phyloP scores from a whole-genome alignment of 2,113 vertebrate genomes.

The Turdus rufiventris region DNA sequence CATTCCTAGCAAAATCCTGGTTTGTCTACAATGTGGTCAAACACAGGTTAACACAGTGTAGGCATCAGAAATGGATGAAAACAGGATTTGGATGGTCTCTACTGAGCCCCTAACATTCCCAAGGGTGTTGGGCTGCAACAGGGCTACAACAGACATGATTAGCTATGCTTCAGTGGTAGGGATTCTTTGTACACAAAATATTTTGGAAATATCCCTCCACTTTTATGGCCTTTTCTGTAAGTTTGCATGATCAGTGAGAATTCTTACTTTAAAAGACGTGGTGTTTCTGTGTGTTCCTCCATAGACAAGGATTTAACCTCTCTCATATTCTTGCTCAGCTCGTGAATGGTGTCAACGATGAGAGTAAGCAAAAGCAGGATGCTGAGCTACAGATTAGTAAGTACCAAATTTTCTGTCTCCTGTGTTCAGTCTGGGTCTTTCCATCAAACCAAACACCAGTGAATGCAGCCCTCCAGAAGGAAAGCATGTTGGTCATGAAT shows the following conservation, averaged over 20 bases:
- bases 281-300: not conserved
- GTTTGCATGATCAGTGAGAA: not conserved
- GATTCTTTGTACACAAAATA: not conserved
- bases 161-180: not conserved
- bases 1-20: not conserved
- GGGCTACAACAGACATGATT: not conserved
- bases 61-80: not conserved
- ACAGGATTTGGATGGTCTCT: not conserved
- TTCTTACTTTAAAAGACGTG: not conserved
- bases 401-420: not conserved
- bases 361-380: not conserved
- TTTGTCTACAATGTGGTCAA: not conserved
- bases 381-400: not conserved
- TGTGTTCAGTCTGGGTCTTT: not conserved
- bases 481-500: not conserved
- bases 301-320: not conserved
- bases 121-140: not conserved
- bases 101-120: not conserved
- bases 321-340: not conserved
- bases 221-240: not conserved
- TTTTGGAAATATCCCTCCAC: not conserved
- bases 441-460: too few relatives aligned
- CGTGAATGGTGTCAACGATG: rapidly evolving
- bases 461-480: not conserved
- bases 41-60: not conserved